Evolutionary conservation across 2,888 invertebrate genomes (phyloP).

Genomic region (Emmelina monodactyla): DNA sequence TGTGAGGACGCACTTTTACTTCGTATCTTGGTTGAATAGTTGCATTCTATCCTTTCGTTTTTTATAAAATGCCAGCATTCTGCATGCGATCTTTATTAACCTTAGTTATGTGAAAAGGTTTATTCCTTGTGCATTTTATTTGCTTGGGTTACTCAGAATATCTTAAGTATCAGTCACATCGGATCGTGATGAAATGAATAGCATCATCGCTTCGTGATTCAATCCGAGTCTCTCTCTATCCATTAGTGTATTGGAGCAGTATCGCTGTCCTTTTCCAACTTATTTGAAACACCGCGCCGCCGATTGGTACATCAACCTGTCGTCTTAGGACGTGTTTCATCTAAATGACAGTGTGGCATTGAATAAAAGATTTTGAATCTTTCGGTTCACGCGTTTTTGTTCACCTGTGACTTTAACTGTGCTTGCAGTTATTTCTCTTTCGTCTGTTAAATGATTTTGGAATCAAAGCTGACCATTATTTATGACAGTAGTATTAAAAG

Average conservation of each 20-base stretch:
- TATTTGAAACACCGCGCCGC: conserved; percentile 23
- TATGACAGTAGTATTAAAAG: no score
- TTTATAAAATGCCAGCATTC: neutral
- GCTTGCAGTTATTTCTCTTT: no score
- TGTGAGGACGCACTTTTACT: conserved; percentile 38
- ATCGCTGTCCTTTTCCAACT: conserved; percentile 22
- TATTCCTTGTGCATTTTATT: conserved; percentile 9
- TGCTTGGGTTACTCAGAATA: conserved; percentile 6
- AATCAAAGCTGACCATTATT: no score
- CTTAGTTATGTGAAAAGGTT: neutral
- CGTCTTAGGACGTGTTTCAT: conserved; percentile 7
- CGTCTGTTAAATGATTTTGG: no score
- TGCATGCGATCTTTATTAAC: neutral
- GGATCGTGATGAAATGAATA: conserved; percentile 25
- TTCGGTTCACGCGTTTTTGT: no score
- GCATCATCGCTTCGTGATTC: conserved; percentile 17
- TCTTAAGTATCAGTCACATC: conserved; percentile 21
- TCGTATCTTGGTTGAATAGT: neutral
- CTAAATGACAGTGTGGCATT: neutral
- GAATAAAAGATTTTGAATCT: no score
- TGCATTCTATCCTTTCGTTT: neutral
- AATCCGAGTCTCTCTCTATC: conserved; percentile 21
- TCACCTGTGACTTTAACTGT: no score
- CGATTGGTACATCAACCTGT: conserved; percentile 38
- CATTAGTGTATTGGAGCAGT: conserved; percentile 14